Conservation (phyloP, 2,888 invertebrate species). For the Dicyrtomina minuta region DNA sequence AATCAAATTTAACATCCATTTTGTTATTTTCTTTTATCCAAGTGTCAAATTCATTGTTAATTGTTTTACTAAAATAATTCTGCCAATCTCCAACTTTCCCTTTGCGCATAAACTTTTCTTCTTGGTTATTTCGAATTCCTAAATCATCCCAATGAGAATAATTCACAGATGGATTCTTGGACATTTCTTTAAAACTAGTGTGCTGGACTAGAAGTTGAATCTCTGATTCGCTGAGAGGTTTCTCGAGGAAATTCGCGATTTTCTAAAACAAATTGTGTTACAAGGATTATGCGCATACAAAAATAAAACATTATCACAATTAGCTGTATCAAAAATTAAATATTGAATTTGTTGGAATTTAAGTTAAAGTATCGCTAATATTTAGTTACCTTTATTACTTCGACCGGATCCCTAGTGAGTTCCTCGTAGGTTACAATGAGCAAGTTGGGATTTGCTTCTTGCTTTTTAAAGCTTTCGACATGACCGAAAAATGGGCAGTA, state of each 20-base stretch:
- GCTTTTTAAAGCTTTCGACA: slow-evolving; percentile 56
- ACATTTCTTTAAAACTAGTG: slow-evolving; percentile 60
- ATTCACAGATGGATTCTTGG: slow-evolving; percentile 57
- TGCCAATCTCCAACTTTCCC: slow-evolving; percentile 59
- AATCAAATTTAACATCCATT: slow-evolving; percentile 2
- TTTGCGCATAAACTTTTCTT: slow-evolving; percentile 58
- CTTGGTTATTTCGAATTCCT: slow-evolving; percentile 56
- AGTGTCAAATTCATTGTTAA: slow-evolving; percentile 56
- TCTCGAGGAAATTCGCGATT: slow-evolving; percentile 57
- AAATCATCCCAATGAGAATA: slow-evolving; percentile 57
- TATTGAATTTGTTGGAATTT: neutral
- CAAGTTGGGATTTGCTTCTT: slow-evolving; percentile 52
- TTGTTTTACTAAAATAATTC: slow-evolving; percentile 56
- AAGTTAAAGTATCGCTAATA: too few relatives aligned
- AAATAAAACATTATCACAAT: slow-evolving; percentile 4
- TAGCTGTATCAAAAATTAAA: too few relatives aligned
- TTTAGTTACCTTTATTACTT: slow-evolving; percentile 41
- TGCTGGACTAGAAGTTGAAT: slow-evolving; percentile 56
- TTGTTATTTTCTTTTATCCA: slow-evolving; percentile 39
- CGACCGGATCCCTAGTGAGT: slow-evolving; percentile 55
- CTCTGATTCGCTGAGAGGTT: slow-evolving; percentile 51
- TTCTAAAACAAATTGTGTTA: slow-evolving; percentile 56
- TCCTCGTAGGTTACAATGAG: slow-evolving; percentile 55
- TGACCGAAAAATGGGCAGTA: slow-evolving; percentile 55
- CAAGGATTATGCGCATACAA: neutral